Evolutionary conservation across 2,888 invertebrate species (phyloP).

Genomic region (Tachina lurida): DNA sequence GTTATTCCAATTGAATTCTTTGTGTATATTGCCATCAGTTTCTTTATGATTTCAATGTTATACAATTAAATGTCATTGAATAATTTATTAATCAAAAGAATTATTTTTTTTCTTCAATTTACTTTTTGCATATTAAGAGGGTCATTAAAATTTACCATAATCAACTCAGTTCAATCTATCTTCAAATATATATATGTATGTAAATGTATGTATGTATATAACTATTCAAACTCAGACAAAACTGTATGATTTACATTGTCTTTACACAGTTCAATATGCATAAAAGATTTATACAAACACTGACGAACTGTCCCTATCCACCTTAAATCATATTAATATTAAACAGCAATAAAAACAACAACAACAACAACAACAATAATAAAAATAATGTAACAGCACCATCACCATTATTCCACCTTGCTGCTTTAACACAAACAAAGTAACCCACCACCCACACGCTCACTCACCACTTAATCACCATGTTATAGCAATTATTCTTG

Average conservation of each 20-base stretch:
- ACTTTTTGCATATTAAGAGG: too few relatives aligned
- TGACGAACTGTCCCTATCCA: neutral
- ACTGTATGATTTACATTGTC: constrained; percentile 9
- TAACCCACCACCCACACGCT: neutral
- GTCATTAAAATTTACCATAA: too few relatives aligned
- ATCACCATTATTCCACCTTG: neutral
- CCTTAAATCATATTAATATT: neutral
- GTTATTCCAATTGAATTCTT: neutral
- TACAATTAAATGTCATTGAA: constrained; percentile 12
- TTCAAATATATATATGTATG: neutral
- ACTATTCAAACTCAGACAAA: neutral
- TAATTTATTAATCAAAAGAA: constrained; percentile 1
- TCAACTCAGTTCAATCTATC: too few relatives aligned
- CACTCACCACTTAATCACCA: constrained; percentile 45
- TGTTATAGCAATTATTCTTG: constrained; percentile 53
- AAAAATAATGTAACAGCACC: neutral
- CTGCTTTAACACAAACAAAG: neutral
- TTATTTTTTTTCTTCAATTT: too few relatives aligned
- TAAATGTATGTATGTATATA: neutral
- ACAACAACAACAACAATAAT: neutral
- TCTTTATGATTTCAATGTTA: neutral
- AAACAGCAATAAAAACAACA: constrained; percentile 1
- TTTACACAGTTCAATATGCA: constrained; percentile 24
- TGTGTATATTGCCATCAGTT: constrained; percentile 10
- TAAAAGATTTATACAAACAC: neutral